phyloP scores from a whole-genome alignment of 2,888 invertebrate genomes.

The Romanomermis culicivorax region DNA sequence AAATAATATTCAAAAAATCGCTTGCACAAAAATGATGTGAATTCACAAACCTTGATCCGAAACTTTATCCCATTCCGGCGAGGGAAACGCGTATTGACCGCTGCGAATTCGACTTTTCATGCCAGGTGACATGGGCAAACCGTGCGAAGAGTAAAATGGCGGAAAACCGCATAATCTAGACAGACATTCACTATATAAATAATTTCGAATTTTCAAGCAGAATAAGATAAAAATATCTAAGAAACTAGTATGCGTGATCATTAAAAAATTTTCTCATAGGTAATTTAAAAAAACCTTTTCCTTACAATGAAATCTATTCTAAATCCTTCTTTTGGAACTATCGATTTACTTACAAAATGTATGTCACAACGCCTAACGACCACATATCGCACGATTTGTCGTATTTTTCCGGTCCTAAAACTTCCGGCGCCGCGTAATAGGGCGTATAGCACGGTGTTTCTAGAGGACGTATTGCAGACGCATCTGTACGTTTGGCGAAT shows the following conservation, averaged over 20 bases:
- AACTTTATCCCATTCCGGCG: constrained; percentile 83
- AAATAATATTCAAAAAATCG: neutral
- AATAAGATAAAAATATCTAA: neutral
- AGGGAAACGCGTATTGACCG: constrained; percentile 90
- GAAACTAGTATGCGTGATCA: neutral
- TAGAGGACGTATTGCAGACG: constrained; percentile 54
- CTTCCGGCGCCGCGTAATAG: constrained; percentile 81
- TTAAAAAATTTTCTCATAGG: neutral
- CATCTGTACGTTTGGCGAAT: constrained; percentile 74
- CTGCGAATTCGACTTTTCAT: constrained; percentile 90
- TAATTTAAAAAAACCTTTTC: neutral
- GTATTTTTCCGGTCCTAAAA: constrained; percentile 84
- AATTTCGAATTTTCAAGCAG: neutral
- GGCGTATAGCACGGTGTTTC: constrained; percentile 98
- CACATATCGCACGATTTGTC: constrained; percentile 98
- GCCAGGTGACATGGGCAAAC: constrained; percentile 88
- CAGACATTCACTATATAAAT: neutral
- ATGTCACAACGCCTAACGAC: constrained; percentile 97
- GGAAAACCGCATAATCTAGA: constrained; percentile 75
- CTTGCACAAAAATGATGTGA: neutral
- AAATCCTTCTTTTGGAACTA: neutral
- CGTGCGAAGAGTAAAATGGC: constrained; percentile 94
- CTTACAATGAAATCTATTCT: neutral
- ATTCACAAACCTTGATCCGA: constrained; percentile 48
- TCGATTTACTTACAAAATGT: constrained; percentile 53